These are phyloP conservation scores for Sandelia bainsii DNA, from an alignment of 2,797 vertebrate species.

Conservation along the genomic window DNA sequence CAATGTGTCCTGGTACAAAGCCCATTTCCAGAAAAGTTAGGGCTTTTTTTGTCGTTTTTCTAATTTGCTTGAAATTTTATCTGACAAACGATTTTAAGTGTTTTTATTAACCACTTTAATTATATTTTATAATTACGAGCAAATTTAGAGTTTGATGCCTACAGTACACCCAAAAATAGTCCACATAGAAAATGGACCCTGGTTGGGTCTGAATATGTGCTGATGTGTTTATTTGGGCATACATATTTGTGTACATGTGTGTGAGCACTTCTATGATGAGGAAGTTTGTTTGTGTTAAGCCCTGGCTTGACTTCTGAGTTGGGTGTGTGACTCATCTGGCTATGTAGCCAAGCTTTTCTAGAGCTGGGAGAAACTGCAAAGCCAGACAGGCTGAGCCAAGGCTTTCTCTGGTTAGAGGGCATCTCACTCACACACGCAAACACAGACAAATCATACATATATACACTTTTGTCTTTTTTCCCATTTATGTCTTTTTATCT, in stretches of 20 bases:
- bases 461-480: slow-evolving; percentile 23
- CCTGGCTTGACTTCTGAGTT: slow-evolving; percentile 68
- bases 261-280: slow-evolving; percentile 29
- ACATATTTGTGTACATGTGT: slow-evolving; percentile 20
- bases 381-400: slow-evolving; percentile 71
- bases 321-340: slow-evolving; percentile 74
- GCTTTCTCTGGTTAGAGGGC: slow-evolving; percentile 69
- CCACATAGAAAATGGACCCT: too few species aligned
- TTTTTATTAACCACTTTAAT: too few species aligned
- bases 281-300: slow-evolving; percentile 50
- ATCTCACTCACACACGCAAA: slow-evolving; percentile 30
- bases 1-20: too few species aligned
- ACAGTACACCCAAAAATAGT: too few species aligned
- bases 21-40: too few species aligned
- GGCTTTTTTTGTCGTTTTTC: too few species aligned
- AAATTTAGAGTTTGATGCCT: too few species aligned
- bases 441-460: slow-evolving; percentile 20
- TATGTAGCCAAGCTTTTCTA: slow-evolving; percentile 66
- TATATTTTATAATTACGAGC: too few species aligned
- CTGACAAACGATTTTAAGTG: too few species aligned
- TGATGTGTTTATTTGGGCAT: slow-evolving; percentile 34
- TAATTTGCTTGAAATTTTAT: too few species aligned
- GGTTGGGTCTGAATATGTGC: slow-evolving; percentile 21
- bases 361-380: slow-evolving; percentile 67
- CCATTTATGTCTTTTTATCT: slow-evolving; percentile 29